Evolutionary conservation across 1,140 invertebrate genomes (phyloP).

Genomic region (Paramacrobiotus metropolitanus): DNA sequence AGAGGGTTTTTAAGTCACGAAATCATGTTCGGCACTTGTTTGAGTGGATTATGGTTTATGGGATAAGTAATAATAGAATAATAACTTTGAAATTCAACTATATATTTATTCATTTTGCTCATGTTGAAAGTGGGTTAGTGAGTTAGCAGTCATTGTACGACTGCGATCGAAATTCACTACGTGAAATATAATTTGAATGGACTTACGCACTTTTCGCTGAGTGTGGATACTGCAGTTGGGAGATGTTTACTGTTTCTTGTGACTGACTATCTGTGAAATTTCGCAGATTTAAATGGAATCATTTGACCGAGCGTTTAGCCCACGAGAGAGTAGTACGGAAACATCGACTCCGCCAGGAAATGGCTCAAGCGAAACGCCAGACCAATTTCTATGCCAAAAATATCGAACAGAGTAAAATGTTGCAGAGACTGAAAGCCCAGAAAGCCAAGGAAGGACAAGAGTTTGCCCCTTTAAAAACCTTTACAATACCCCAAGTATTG

Average conservation of each 20-base stretch:
- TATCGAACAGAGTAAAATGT: conserved; percentile 47
- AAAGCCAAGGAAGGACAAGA: conserved; percentile 11
- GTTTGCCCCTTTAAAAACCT: background rate
- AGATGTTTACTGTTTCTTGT: too few relatives aligned
- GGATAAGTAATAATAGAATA: background rate
- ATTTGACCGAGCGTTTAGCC: conserved; percentile 64
- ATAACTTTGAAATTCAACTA: background rate
- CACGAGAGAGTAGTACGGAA: conserved; percentile 71
- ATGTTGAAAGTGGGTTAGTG: too few relatives aligned
- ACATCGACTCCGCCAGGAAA: conserved; percentile 60
- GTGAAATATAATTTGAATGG: too few relatives aligned
- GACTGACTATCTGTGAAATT: conserved; percentile 2
- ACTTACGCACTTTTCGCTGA: too few relatives aligned
- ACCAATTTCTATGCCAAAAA: conserved; percentile 57
- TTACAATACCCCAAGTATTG: background rate
- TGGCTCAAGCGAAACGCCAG: conserved; percentile 68
- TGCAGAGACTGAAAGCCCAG: conserved; percentile 27
- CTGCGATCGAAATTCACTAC: too few relatives aligned
- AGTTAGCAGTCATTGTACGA: too few relatives aligned
- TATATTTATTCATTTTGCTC: conserved; percentile 6
- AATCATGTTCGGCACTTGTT: too few relatives aligned
- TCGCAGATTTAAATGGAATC: conserved; percentile 70
- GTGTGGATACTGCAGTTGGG: too few relatives aligned
- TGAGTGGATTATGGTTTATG: too few relatives aligned
- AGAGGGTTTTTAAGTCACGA: too few relatives aligned